Conservation (phyloP, 2,888 invertebrate genomes). For the Thera obeliscata region DNA sequence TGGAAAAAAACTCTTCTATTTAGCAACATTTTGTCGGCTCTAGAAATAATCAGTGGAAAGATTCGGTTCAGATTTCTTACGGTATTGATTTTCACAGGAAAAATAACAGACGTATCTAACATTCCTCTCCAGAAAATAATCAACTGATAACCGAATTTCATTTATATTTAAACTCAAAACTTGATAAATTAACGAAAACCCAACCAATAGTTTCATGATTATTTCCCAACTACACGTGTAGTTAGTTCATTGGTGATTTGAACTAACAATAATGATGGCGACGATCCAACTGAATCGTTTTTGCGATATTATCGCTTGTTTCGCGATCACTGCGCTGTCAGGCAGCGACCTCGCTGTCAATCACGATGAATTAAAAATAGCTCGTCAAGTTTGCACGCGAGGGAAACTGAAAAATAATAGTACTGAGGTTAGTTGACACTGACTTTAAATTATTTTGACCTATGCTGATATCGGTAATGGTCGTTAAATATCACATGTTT, state of each 20-base stretch:
- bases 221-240: neutral
- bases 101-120: slow-evolving; percentile 55
- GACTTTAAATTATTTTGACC: neutral
- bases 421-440: neutral
- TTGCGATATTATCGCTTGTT: slow-evolving; percentile 16
- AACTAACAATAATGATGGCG: slow-evolving; percentile 3
- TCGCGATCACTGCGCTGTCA: slow-evolving; percentile 23
- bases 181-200: slow-evolving; percentile 5
- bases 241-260: neutral
- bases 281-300: slow-evolving; percentile 18
- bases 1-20: slow-evolving; percentile 18
- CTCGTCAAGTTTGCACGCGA: slow-evolving; percentile 25
- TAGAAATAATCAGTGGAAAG: no score
- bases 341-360: slow-evolving; percentile 45
- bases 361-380: slow-evolving; percentile 41
- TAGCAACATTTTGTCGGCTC: neutral
- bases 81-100: slow-evolving; percentile 50
- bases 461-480: no score
- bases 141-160: slow-evolving; percentile 44
- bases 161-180: slow-evolving; percentile 29
- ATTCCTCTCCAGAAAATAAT: slow-evolving; percentile 56
- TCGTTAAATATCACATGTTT: no score
- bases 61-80: slow-evolving; percentile 48
- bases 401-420: slow-evolving; percentile 25
- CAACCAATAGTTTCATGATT: slow-evolving; percentile 26